These are phyloP conservation scores for Tridacna gigas DNA, from an alignment of 2,888 invertebrate species.

Conservation along the genomic window DNA sequence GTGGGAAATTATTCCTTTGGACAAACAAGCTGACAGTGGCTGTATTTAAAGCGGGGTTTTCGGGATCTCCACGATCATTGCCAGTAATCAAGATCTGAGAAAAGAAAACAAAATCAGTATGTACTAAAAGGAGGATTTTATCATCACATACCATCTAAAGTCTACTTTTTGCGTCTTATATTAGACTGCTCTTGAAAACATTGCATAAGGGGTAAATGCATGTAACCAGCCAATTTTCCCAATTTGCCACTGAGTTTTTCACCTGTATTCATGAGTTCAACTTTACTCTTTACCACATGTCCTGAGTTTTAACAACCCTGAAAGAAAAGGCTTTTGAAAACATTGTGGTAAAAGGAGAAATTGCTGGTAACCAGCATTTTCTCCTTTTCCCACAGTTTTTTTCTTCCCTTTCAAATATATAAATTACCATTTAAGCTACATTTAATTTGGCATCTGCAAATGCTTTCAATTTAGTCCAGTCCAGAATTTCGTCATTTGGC, in stretches of 20 bases:
- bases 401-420: too few species aligned
- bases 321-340: not conserved
- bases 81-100: conserved; percentile 60
- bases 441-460: too few species aligned
- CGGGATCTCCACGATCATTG: conserved; percentile 64
- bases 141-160: not conserved
- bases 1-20: conserved; percentile 57
- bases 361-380: not conserved
- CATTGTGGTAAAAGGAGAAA: not conserved
- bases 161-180: too few species aligned
- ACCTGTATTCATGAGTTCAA: not conserved
- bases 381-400: not conserved
- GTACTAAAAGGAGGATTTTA: not conserved
- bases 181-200: not conserved
- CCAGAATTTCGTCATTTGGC: too few species aligned
- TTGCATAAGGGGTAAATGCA: not conserved
- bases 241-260: too few species aligned
- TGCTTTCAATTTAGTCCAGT: too few species aligned
- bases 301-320: not conserved
- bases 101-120: conserved; percentile 1
- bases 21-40: conserved; percentile 59
- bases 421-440: too few species aligned
- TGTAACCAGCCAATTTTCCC: too few species aligned
- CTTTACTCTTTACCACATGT: not conserved
- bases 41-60: conserved; percentile 43